Evolutionary conservation across 2,797 vertebrate species (phyloP).

Genomic region (Gallirallus australis): DNA sequence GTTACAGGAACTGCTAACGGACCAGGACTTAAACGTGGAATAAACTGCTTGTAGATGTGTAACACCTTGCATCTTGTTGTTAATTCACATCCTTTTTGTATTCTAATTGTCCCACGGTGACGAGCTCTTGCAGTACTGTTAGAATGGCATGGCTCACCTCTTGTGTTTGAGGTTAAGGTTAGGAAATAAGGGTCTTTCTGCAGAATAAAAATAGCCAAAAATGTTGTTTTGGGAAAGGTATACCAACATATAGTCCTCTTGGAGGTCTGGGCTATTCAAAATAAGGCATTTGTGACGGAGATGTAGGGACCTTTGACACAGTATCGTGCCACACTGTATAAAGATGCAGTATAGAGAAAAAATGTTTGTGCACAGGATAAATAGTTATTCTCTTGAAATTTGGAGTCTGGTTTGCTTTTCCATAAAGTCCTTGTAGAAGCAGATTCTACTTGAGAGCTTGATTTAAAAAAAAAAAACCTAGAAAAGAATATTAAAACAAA

Average conservation of each 20-base stretch:
- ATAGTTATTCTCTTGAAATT: neutral
- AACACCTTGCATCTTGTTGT: neutral
- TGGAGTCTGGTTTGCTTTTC: neutral
- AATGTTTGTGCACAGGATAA: neutral
- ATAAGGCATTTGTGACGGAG: neutral
- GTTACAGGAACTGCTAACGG: neutral
- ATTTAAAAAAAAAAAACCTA: neutral
- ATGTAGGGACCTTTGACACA: neutral
- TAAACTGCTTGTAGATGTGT: neutral
- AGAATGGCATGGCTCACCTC: neutral
- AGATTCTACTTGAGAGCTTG: neutral
- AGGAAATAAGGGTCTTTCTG: neutral
- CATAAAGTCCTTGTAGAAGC: neutral
- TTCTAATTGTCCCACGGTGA: neutral
- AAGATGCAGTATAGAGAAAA: neutral
- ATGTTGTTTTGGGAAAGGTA: neutral
- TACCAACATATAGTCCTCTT: neutral
- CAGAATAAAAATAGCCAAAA: neutral
- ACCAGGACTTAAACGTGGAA: neutral
- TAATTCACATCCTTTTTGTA: neutral
- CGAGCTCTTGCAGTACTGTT: fast-evolving
- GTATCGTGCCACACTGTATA: neutral
- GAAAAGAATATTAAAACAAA: neutral
- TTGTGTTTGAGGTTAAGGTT: neutral
- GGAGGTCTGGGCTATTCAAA: neutral